Evolutionary conservation across 2,888 invertebrate genomes (phyloP).

Genomic region (Strigamia crassipes): DNA sequence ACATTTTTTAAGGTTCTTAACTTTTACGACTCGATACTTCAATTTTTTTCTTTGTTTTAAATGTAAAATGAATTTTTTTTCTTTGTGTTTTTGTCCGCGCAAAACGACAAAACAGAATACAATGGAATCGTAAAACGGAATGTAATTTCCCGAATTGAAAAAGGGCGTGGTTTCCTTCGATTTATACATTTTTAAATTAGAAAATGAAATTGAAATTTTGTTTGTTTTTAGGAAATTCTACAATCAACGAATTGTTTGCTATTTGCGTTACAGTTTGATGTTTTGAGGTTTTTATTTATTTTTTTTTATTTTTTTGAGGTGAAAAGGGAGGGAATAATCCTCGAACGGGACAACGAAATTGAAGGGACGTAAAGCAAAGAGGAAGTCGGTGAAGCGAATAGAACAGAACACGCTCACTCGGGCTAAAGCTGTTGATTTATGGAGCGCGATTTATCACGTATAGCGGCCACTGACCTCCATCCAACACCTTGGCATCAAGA

Average conservation of each 20-base stretch:
- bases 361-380: slow-evolving; percentile 1
- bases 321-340: slow-evolving; percentile 15
- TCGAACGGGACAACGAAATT: slow-evolving; percentile 25
- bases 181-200: not conserved
- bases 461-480: slow-evolving; percentile 37
- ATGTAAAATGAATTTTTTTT: not conserved
- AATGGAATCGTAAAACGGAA: not conserved
- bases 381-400: slow-evolving; percentile 36
- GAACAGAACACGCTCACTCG: slow-evolving; percentile 22
- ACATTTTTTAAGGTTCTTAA: slow-evolving; percentile 26
- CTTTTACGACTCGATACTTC: slow-evolving; percentile 5
- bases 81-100: too few relatives aligned
- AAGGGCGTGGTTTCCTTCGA: not conserved
- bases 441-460: slow-evolving; percentile 39
- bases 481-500: slow-evolving; percentile 32
- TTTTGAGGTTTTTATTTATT: not conserved
- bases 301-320: not conserved
- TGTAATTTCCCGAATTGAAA: not conserved
- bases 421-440: slow-evolving; percentile 34
- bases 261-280: too few relatives aligned
- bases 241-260: too few relatives aligned
- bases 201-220: too few relatives aligned
- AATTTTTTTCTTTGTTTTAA: not conserved
- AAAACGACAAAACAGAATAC: not conserved
- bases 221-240: too few relatives aligned